Evolutionary conservation across 2,888 invertebrate species (phyloP).

Genomic region (Tiphia femorata): DNA sequence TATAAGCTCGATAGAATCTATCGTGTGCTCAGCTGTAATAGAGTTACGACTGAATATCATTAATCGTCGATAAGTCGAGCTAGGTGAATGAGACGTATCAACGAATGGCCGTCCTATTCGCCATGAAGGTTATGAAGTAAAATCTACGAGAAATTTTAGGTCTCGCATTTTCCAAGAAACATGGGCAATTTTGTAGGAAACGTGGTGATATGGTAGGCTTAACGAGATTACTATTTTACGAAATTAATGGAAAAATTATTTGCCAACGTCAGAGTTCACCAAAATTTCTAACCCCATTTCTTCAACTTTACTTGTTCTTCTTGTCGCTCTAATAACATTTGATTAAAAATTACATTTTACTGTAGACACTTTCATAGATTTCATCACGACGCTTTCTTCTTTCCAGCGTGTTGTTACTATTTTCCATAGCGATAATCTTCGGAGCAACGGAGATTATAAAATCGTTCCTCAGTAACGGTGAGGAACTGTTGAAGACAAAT

Average conservation of each 20-base stretch:
- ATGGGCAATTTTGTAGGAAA: conserved; percentile 66
- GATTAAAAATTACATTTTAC: background rate
- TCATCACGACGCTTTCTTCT: conserved; percentile 2
- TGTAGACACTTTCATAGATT: conserved; percentile 2
- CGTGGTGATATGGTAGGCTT: conserved; percentile 64
- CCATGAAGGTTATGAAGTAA: conserved; percentile 4
- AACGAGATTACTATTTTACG: background rate
- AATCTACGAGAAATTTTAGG: background rate
- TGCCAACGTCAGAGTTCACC: too few relatives aligned
- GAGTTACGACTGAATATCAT: too few relatives aligned
- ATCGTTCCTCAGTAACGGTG: conserved; percentile 53
- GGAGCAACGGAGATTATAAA: conserved; percentile 68
- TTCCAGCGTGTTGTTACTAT: conserved; percentile 67
- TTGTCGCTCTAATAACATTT: background rate
- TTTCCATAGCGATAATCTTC: conserved; percentile 69
- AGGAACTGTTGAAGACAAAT: conserved; percentile 51
- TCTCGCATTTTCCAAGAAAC: conserved; percentile 29
- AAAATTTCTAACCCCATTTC: background rate
- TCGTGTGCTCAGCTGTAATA: too few relatives aligned
- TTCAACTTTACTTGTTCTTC: background rate
- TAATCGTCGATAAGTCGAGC: too few relatives aligned
- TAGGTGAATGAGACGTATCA: too few relatives aligned
- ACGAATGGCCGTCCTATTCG: too few relatives aligned
- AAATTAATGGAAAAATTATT: background rate
- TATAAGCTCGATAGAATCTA: too few relatives aligned